Evolutionary conservation across 2,797 vertebrate genomes (phyloP).

Genomic region (Muraenolepis orangiensis): DNA sequence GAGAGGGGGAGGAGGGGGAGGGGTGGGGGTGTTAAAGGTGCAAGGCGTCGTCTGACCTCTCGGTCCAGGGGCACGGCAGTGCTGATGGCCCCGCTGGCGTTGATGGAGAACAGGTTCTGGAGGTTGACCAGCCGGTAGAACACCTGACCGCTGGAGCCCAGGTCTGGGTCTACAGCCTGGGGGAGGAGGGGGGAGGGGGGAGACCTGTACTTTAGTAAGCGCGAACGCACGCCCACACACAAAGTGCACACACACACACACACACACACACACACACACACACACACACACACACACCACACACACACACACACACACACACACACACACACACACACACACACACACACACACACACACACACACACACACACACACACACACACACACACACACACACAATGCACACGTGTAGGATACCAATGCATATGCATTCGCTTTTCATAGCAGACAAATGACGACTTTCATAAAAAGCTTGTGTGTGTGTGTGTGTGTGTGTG

Average conservation of each 20-base stretch:
- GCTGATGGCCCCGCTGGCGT: constrained; percentile 84
- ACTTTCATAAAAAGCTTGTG: constrained; percentile 6
- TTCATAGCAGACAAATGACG: no score
- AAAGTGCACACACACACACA: constrained; percentile 12
- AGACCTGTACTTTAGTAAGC: background rate
- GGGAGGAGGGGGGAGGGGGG: background rate
- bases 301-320: constrained; percentile 11
- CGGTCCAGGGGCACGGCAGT: constrained; percentile 84
- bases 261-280: constrained; percentile 4
- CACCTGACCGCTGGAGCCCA: constrained; percentile 86
- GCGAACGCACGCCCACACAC: constrained; percentile 9
- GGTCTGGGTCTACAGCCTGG: constrained; percentile 90
- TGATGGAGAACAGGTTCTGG: constrained; percentile 86
- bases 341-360: constrained; percentile 12
- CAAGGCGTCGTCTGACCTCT: constrained; percentile 66
- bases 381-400: no score
- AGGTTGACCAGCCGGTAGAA: constrained; percentile 87
- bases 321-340: constrained; percentile 7
- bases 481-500: constrained; percentile 11
- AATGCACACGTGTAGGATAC: no score
- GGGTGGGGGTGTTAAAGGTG: background rate
- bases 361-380: no score
- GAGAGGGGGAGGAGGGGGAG: no score
- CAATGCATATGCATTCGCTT: no score
- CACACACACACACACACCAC: constrained; percentile 14